Base-by-base conservation (phyloP, 1,140 invertebrate species). In the Hermatobates lingyangjiaoensis region DNA sequence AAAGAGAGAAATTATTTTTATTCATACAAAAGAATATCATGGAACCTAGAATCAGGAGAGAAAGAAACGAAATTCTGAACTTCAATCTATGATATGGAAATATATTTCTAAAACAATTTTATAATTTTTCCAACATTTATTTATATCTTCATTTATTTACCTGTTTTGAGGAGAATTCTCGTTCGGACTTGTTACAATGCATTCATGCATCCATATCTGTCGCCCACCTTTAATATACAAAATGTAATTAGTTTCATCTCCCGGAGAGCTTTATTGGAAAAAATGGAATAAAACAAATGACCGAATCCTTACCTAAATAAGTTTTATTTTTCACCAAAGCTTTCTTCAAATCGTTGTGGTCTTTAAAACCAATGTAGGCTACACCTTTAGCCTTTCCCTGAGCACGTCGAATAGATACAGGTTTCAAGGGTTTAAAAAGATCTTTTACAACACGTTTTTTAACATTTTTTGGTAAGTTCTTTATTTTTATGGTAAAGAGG, bases 361-460 rank as follows among this genome's bases (percentile, higher is more conserved):
- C 81, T 64, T 81, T 79, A 60, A 95, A 95, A 4, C 87, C 84
- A 45, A 90, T 81, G 72, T 83, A 95, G 27, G 87, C 90, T 56
- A 94, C 82, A n/a, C 86, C 84, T 61, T 80, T 77, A 3, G 81
- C 67, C 59, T 82, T 82, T 55, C 67, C 71, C 0, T 88, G 86
- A 27, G 91, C 64, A 5, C 5, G 14, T 54, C 87, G 72, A 51
- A 95, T 79, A 24, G 83, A 83, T 59, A 75, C 80, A 20, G 81
- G 71, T 57, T 80, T 79, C 7, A 89, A 58, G 0, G 87, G 85
- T 56, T 77, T 74, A 53, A 95, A 87, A 62, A 95, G 94, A 57
- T 81, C 74, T 64, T 82, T 84, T 1, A 92, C 69, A 57, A 84
- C 74, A 66, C 80, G 83, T 64, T 91, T 87, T 58, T 77, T 81